Evolutionary conservation across 2,888 invertebrate species (phyloP), one percentile per base, ranked within the genome.

Genomic region (Lapara coniferarum): DNA sequence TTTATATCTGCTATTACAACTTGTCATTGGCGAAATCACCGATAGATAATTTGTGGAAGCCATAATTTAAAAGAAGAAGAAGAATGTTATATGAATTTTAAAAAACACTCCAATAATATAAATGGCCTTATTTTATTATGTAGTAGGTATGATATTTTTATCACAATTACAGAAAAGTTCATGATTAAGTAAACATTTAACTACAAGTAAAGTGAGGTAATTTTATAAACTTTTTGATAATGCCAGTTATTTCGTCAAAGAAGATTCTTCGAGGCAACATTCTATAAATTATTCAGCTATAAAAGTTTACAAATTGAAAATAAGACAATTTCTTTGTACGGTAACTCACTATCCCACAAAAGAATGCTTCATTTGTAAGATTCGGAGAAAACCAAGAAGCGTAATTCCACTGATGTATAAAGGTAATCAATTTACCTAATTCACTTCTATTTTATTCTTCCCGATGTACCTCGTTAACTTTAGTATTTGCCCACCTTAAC

Each of bases 401-500:
- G 69, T 58, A 72, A 72, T 72, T 67, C 73, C 71, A 56, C 71
- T 77, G 77, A 77, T 77, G 75, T 74, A 77, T 77, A 74, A 78
- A 79, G 75, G 75, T 77, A 81, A 84, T 83, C 77, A 81, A 83
- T 80, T 79, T 75, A 72, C 80, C 75, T 84, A 83, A 82, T 84
- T 83, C 80, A 72, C 78, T 77, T 79, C 71, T 71, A 75, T 73
- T 70, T 70, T 70, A 77, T 79, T 79, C 71, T 79, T 83, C 71
- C 52, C 68, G 73, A 71, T 75, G 76, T 83, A 78, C 75, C 78
- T 82, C 78, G 77, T 83, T 85, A 83, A 80, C 76, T 86, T 86
- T 77, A 81, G 83, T 83, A 84, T 87, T 86, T 86, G 79, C 78
- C 79, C 82, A 89, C 86, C 84, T 88, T 86, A 83, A 85, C 89